Percentiles rank a stretch among this genome's conserved stretches.
Evolutionary conservation across 2,797 vertebrate genomes (phyloP).

Genomic region (Xenops minutus): DNA sequence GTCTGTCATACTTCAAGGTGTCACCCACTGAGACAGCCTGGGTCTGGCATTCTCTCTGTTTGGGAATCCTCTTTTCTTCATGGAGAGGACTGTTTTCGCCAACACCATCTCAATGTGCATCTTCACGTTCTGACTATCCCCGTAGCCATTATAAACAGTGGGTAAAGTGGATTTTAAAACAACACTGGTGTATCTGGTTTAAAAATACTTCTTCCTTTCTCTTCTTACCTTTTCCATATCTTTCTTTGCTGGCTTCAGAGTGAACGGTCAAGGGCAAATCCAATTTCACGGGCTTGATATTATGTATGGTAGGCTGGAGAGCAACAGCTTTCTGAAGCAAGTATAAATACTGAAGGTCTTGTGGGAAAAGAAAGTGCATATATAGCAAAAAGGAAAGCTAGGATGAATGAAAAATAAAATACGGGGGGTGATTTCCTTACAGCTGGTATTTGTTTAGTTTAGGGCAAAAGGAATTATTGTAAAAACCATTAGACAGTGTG

Average conservation of each 20-base stretch:
- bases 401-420: neutral
- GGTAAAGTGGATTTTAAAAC: neutral
- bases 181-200: neutral
- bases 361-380: neutral
- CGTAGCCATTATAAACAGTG: neutral
- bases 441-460: neutral
- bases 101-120: neutral
- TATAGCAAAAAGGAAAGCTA: neutral
- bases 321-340: conserved; percentile 35
- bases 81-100: neutral
- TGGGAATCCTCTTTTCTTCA: neutral
- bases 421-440: neutral
- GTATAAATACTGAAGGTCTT: neutral
- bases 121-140: neutral
- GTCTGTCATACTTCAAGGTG: neutral
- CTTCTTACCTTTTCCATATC: neutral
- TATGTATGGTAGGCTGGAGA: conserved; percentile 27
- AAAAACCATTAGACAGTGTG: neutral
- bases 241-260: neutral
- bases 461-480: neutral
- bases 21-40: neutral
- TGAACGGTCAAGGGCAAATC: neutral
- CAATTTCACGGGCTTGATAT: neutral
- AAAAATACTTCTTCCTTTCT: neutral
- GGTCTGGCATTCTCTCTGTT: neutral